phyloP scores from a whole-genome alignment of 37 sponge, comb jelly and placozoan genomes.

The Haliclona indistincta region DNA sequence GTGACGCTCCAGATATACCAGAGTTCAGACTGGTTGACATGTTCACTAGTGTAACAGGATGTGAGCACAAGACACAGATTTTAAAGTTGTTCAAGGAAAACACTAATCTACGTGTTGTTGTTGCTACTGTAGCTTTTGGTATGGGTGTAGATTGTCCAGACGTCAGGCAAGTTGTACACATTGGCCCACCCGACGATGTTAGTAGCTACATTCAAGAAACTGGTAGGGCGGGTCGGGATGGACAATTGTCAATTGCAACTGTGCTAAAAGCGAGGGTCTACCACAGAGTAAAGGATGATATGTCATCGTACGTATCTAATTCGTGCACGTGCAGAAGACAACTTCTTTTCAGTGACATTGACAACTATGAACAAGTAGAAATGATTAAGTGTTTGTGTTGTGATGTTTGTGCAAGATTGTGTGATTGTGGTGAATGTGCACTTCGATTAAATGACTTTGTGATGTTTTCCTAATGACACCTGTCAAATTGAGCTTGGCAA shows the following conservation, averaged over 20 bases:
- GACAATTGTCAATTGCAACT: conserved; percentile 3
- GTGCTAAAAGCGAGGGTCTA: conserved; percentile 5
- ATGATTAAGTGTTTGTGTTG: conserved; percentile 20
- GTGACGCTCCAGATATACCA: conserved; percentile 24
- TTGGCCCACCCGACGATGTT: conserved; percentile 16
- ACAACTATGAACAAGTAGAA: neutral
- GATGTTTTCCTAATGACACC: neutral
- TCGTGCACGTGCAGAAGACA: conserved; percentile 13
- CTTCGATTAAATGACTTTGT: conserved; percentile 1
- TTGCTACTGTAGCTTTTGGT: too few relatives aligned
- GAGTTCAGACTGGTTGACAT: conserved; percentile 29
- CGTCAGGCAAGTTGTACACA: conserved; percentile 12
- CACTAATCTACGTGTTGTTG: conserved; percentile 19
- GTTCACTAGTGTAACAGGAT: conserved; percentile 31
- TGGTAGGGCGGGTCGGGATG: too few relatives aligned
- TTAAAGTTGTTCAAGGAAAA: conserved; percentile 15
- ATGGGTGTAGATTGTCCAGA: conserved; percentile 32
- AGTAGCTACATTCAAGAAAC: conserved; percentile 12
- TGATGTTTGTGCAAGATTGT: conserved; percentile 24
- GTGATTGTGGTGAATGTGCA: conserved; percentile 22
- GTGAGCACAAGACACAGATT: conserved; percentile 17
- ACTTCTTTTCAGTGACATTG: conserved; percentile 17
- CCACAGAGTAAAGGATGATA: conserved; percentile 9
- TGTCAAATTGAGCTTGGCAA: neutral
- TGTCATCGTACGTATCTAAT: conserved; percentile 9